Base-by-base conservation (phyloP, 2,888 invertebrate genomes). In the Tetragonisca angustula region DNA sequence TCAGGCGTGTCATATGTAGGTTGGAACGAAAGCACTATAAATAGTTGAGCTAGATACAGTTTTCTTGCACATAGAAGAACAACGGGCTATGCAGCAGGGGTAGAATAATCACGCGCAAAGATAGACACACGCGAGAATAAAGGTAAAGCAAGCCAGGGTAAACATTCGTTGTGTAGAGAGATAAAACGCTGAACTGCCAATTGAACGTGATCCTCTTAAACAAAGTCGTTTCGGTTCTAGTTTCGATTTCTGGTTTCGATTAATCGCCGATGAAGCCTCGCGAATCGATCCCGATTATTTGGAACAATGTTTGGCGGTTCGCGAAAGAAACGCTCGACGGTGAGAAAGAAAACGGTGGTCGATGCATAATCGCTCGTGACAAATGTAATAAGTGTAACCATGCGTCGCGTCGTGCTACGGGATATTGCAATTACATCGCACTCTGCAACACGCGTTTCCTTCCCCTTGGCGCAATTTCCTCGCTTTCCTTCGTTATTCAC, bases 1-100 rank as follows among this genome's bases (percentile, higher is more conserved):
- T 49, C 43, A 65, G n/a, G 76, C 76, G 65, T 69, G 64, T 27
- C 49, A 76, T 32, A 43, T 9, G 43, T 43, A 68, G 73, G 76
- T 56, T 68, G 72, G 75, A 79, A 61, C 73, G 76, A 79, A 56
- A 70, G 71, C 65, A 61, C 79, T 79, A 87, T 87, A 87, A 86
- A 87, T 86, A 87, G 86, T 67, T 84, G 87, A 71, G 69, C 86
- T 86, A 87, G 87, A 87, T 84, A 81, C 79, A 9, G 81, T 87
- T 85, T 84, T 87, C 79, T 84, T 81, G 74, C 50, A 84, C 76
- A 76, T 76, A 52, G 77, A 80, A 68, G 43, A 70, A 62, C 56
- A 61, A 36, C 32, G 73, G 73, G 59, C 54, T 50, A 24, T 61
- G 36, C 70, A 36, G 27, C 70, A 49, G 43, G 59, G 27, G 61